Evolutionary conservation across 2,888 invertebrate species (phyloP), one percentile per base, ranked within the genome.

Genomic region (Cenopis cana): DNA sequence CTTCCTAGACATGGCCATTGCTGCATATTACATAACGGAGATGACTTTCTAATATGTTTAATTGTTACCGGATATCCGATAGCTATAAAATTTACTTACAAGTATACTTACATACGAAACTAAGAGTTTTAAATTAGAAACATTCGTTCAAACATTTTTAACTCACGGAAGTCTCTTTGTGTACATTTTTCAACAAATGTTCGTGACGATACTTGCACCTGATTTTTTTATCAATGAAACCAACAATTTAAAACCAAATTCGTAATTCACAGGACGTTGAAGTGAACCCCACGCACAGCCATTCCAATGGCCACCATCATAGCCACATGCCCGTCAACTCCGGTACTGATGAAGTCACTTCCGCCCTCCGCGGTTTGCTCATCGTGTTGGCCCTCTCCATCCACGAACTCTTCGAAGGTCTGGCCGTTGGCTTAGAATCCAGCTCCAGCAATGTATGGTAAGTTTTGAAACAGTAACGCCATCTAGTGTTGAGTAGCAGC

Each of bases 371-470:
- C 74, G 97, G 96, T 18, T 89, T 98, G 20, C 94, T 98, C 66
- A 96, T 98, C 64, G 97, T 98, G 0, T 89, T 97, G 57, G 98
- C 98, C 0, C 90, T 98, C 24, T 97, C 97, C 12, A 95, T 98
- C 71, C 98, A 98, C 83, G 98, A 98, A 82, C 91, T 97, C 0
- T 97, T 98, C 81, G 98, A 98, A 91, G 98, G 97, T 20, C 90
- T 97, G 65, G 96, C 97, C 14, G 96, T 98, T 14, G 97, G 97
- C 0, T 87, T 97, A 69, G 97, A 97, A 83, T 91, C 94, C 14
- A 95, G 95, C 29, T 89, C 90, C 29, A 78, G 85, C 6, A 77
- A 89, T 57, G 91, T 93, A 33, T 93, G 93, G 93, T 93, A 77
- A 84, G 86, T 64, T 78, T 36, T 46, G 24, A 68, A 17, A 55